Evolutionary conservation across 2,797 vertebrate genomes (phyloP).

Genomic region (Hippopotamyrus pictus): DNA sequence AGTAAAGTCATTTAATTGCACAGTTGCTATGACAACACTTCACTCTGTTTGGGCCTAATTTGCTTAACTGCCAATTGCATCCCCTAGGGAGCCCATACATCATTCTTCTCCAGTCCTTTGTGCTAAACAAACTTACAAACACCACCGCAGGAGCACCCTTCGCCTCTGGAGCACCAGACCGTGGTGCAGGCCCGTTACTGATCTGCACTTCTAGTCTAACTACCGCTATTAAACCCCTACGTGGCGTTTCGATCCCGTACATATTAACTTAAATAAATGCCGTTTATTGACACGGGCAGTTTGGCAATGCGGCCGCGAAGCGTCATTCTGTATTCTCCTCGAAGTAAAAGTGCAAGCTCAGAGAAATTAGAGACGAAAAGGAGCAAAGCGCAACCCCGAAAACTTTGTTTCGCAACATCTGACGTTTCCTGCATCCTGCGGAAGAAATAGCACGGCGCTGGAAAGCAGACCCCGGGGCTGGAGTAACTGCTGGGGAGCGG

Average conservation of each 20-base stretch:
- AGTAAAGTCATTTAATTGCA: conserved; percentile 81
- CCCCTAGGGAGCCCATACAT: conserved; percentile 55
- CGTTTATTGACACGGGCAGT: background rate
- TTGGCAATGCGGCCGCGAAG: background rate
- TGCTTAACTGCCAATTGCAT: conserved; percentile 71
- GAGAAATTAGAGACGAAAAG: background rate
- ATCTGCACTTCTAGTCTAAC: background rate
- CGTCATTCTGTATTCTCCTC: background rate
- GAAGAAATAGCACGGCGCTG: background rate
- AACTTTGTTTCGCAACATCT: background rate
- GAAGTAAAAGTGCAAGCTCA: background rate
- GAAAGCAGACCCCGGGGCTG: background rate
- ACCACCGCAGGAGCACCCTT: conserved; percentile 8
- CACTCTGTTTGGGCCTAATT: conserved; percentile 81
- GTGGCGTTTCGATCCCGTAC: background rate
- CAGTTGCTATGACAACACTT: conserved; percentile 76
- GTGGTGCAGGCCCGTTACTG: background rate
- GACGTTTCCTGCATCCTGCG: background rate
- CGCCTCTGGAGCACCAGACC: background rate
- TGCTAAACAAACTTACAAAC: conserved; percentile 37
- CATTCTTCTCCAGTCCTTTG: conserved; percentile 40
- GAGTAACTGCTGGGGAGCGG: background rate
- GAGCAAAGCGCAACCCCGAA: background rate
- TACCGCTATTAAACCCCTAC: background rate
- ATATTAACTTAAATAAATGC: background rate